phyloP scores from a whole-genome alignment of 2,113 vertebrate genomes.

The Microcebus ravelobensis region DNA sequence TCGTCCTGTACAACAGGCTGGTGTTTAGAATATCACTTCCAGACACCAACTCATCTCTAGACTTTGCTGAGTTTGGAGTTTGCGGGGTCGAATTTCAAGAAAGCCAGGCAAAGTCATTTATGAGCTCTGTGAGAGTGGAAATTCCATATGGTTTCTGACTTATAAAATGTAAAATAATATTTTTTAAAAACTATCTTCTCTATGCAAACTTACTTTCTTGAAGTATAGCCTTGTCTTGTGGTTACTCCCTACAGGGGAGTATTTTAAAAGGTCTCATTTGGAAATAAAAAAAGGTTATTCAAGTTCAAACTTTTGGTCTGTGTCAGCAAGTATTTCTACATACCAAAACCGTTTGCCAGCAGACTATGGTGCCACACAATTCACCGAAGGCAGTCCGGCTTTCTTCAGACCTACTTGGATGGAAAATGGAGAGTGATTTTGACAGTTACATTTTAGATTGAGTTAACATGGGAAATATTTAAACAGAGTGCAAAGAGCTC shows the following conservation, averaged over 20 bases:
- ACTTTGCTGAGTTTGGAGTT: constrained; percentile 53
- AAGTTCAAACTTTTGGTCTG: constrained; percentile 23
- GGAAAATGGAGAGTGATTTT: not conserved
- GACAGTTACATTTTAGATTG: not conserved
- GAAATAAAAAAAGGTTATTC: constrained; percentile 53
- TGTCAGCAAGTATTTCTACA: constrained; percentile 51
- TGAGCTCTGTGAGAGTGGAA: not conserved
- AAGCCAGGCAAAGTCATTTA: constrained; percentile 60
- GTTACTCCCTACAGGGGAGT: constrained; percentile 53
- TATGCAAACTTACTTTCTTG: constrained; percentile 51
- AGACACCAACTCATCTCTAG: constrained; percentile 49
- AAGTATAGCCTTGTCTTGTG: constrained; percentile 63
- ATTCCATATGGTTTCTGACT: constrained; percentile 75
- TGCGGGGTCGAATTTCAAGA: constrained; percentile 58
- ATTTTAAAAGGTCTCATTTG: constrained; percentile 63
- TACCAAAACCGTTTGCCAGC: not conserved
- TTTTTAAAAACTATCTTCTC: constrained; percentile 34
- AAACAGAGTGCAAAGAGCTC: not conserved
- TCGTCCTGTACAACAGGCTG: not conserved
- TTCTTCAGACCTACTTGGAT: not conserved
- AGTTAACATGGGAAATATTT: constrained; percentile 22
- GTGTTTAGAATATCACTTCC: not conserved
- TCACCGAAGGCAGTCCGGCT: not conserved
- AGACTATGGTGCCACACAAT: not conserved
- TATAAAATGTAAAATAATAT: constrained; percentile 62